Percentiles rank a stretch among this genome's conserved stretches.
These are phyloP conservation scores for Thecophora atra DNA, from an alignment of 2,888 invertebrate species.

Conservation along the genomic window DNA sequence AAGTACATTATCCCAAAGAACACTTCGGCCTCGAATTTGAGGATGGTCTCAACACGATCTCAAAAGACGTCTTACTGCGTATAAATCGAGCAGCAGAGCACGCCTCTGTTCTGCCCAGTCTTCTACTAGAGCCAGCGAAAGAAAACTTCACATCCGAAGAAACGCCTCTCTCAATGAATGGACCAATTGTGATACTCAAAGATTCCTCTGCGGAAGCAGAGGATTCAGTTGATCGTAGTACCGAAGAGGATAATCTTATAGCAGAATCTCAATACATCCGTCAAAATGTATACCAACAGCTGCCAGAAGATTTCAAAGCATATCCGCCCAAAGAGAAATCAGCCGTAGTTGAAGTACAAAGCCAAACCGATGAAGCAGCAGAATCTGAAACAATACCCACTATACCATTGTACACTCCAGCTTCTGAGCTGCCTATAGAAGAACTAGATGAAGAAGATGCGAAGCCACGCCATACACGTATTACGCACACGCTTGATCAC, in stretches of 20 bases:
- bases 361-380: slow-evolving; percentile 51
- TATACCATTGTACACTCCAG: background rate
- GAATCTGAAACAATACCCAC: slow-evolving; percentile 10
- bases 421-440: background rate
- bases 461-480: background rate
- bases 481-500: slow-evolving; percentile 45
- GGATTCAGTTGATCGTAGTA: slow-evolving; percentile 59
- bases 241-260: slow-evolving; percentile 67
- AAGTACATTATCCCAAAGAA: slow-evolving; percentile 42
- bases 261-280: slow-evolving; percentile 59
- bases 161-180: slow-evolving; percentile 40
- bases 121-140: slow-evolving; percentile 49
- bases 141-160: slow-evolving; percentile 32
- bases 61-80: slow-evolving; percentile 72
- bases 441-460: background rate
- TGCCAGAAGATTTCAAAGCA: slow-evolving; percentile 42
- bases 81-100: slow-evolving; percentile 70
- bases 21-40: slow-evolving; percentile 66
- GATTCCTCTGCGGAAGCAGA: slow-evolving; percentile 67
- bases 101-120: slow-evolving; percentile 55
- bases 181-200: slow-evolving; percentile 67
- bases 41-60: slow-evolving; percentile 68
- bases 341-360: slow-evolving; percentile 59
- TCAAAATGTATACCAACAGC: slow-evolving; percentile 50
- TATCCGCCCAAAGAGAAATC: slow-evolving; percentile 38